Percentiles rank a stretch among this genome's conserved stretches.
phyloP scores from a whole-genome alignment of 2,113 vertebrate species.

The Corydoras maculifer region DNA sequence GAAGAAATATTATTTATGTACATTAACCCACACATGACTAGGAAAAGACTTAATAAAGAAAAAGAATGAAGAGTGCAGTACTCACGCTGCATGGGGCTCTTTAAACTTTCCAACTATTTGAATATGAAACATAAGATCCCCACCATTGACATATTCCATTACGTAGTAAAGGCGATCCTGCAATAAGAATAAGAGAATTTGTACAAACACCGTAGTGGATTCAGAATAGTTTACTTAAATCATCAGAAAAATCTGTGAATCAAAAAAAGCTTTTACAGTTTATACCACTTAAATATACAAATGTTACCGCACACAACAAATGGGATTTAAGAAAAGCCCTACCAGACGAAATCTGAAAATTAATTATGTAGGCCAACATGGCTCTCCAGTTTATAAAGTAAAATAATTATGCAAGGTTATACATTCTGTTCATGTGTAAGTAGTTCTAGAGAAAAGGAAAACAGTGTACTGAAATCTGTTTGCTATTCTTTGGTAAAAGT shows the following conservation, averaged over 20 bases:
- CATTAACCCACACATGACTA: constrained; percentile 20
- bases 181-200: constrained; percentile 2
- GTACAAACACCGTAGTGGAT: not conserved
- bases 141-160: constrained; percentile 90
- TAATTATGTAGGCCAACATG: not conserved
- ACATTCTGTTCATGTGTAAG: no score
- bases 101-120: constrained; percentile 90
- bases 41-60: not conserved
- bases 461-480: no score
- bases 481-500: no score
- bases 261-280: no score
- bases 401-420: not conserved
- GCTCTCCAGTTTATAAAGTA: no score
- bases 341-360: no score
- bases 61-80: constrained; percentile 35
- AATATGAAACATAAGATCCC: constrained; percentile 92
- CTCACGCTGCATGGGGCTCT: constrained; percentile 86
- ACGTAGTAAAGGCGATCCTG: constrained; percentile 89
- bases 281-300: no score
- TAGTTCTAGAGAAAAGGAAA: no score
- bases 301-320: no score
- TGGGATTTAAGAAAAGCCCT: no score
- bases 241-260: no score
- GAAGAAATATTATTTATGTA: not conserved
- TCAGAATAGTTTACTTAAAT: no score